Evolutionary conservation across 1,140 invertebrate species (phyloP).

Genomic region (Nylanderia fulva): DNA sequence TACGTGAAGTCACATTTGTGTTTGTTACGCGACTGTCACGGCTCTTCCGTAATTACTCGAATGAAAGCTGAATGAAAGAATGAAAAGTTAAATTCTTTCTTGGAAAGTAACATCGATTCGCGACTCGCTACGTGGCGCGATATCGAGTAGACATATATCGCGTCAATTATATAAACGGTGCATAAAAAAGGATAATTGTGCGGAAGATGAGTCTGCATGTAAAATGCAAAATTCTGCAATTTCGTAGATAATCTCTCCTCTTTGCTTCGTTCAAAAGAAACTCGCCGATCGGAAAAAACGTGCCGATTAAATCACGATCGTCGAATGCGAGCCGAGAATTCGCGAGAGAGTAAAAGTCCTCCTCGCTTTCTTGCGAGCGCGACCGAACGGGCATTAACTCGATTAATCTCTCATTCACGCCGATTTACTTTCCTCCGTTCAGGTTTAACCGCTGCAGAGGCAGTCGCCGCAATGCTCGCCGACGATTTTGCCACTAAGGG

Average conservation of each 20-base stretch:
- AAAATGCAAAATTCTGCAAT: not conserved
- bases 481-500: conserved; percentile 83
- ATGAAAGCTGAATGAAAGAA: not conserved
- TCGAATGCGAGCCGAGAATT: not conserved
- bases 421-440: conserved; percentile 67
- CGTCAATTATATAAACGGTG: not conserved
- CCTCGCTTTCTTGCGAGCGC: conserved; percentile 30
- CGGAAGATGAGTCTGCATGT: no score
- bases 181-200: not conserved
- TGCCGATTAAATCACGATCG: not conserved
- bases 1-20: conserved; percentile 37
- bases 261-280: no score
- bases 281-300: not conserved
- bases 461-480: conserved; percentile 84
- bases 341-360: conserved; percentile 42
- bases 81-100: conserved; percentile 71
- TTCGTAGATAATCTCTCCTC: not conserved
- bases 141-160: conserved; percentile 47
- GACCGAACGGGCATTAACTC: conserved; percentile 28
- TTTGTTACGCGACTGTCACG: not conserved
- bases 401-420: conserved; percentile 53
- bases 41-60: conserved; percentile 60
- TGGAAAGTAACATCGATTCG: conserved; percentile 73
- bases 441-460: conserved; percentile 84
- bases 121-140: conserved; percentile 60